Evolutionary conservation across 2,888 invertebrate genomes (phyloP), one percentile per base, ranked within the genome.

Genomic region (Megastigmus dorsalis): DNA sequence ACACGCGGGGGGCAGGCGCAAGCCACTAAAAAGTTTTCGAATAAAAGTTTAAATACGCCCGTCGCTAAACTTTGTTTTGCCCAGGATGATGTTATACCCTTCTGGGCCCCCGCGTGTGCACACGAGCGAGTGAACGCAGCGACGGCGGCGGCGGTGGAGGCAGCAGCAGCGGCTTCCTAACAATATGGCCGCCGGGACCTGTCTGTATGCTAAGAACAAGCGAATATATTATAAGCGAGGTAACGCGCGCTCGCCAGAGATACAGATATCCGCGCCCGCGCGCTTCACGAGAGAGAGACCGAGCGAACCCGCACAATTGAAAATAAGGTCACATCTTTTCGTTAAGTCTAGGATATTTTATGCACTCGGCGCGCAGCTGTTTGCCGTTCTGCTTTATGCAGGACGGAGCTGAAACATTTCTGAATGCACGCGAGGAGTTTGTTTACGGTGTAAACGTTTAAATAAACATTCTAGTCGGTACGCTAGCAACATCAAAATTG

Each of bases 31-130:
- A 86, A 86, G 84, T 86, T 86, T 86, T 84, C 83, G 84, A 85
- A 86, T 86, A 86, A 86, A 86, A 86, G 84, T 86, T 86, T 85
- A 85, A 86, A 86, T 86, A 86, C 84, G 82, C 81, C 82, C 77
- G 79, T 75, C 60, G 75, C 74, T 75, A 81, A 86, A 86, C 81
- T 86, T 86, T 83, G 83, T 82, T 82, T 81, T 81, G 80, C 78
- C 70, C 59, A 48, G 76, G 59, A 77, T 73, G 77, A 76, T 60
- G 68, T 70, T 68, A 63, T 66, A 60, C 50, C 38, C 67, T 13
- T 30, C 13, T 41, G 43, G 36, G 52, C 15, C 55, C n/a, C 60
- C 36, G 74, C 62, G 60, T 63, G 63, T 72, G 72, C 38, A 70
- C 48, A 43, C 52, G 59, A 57, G 52, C 54, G 45, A 70, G 43